These are phyloP conservation scores for Lagocephalus sceleratus DNA, from an alignment of 2,797 vertebrate genomes.

Conservation along the genomic window DNA sequence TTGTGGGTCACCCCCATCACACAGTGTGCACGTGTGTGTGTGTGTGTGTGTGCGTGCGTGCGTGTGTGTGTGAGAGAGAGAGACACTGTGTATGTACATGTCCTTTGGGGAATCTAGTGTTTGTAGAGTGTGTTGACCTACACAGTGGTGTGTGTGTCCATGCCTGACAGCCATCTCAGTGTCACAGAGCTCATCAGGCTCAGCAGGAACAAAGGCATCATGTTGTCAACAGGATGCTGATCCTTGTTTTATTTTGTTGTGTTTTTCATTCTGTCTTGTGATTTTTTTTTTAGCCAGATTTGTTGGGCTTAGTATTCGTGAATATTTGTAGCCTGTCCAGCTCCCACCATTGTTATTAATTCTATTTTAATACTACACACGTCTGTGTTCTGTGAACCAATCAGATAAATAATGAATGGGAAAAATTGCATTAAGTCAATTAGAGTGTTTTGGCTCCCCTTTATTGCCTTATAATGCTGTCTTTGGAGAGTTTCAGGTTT, in stretches of 20 bases:
- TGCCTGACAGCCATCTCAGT: conserved; percentile 61
- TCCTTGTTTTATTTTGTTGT: conserved; percentile 29
- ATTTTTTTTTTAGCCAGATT: conserved; percentile 24
- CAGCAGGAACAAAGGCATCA: conserved; percentile 49
- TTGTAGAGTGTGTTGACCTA: conserved; percentile 71
- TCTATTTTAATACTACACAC: no score
- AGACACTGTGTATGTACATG: conserved; percentile 68
- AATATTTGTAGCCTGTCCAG: no score
- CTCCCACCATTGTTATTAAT: no score
- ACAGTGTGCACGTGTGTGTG: conserved; percentile 36
- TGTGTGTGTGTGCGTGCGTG: conserved; percentile 67
- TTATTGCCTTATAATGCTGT: no score
- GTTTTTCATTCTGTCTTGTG: conserved; percentile 13
- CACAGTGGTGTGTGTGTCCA: conserved; percentile 61
- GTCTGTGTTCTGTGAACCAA: no score
- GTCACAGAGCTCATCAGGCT: conserved; percentile 53
- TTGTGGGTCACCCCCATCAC: conserved; percentile 50
- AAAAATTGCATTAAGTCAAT: no score
- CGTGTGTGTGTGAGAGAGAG: conserved; percentile 59
- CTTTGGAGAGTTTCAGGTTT: no score
- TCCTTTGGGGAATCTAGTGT: conserved; percentile 72
- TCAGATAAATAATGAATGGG: no score
- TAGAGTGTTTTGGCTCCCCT: no score
- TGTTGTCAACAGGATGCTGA: conserved; percentile 46
- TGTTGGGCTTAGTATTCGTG: conserved; percentile 1